A percentile compares a stretch with the other conserved stretches of the same genome.
These are phyloP conservation scores for Euplagia quadripunctaria DNA, from an alignment of 2,888 invertebrate species.

Conservation along the genomic window DNA sequence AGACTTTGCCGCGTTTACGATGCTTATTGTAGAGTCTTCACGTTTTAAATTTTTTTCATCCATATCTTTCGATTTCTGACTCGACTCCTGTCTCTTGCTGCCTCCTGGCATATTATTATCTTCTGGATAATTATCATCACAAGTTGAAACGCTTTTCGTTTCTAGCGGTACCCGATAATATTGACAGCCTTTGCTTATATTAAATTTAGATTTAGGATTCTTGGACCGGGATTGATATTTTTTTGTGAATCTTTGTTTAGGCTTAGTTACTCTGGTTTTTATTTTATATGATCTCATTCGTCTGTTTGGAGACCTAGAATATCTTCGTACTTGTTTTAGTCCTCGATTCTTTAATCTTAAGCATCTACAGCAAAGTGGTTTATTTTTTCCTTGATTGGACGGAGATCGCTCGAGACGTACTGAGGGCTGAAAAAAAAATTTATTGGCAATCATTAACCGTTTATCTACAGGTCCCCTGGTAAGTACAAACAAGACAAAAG, in stretches of 20 bases:
- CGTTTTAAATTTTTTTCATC: conserved; percentile 3
- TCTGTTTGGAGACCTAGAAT: neutral
- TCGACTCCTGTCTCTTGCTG: neutral
- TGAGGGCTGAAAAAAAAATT: conserved; percentile 1
- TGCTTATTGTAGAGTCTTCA: neutral
- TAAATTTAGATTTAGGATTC: conserved; percentile 4
- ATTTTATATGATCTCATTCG: neutral
- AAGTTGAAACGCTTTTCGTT: conserved; percentile 24
- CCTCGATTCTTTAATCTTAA: conserved; percentile 4
- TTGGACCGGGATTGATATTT: neutral
- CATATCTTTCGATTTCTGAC: neutral
- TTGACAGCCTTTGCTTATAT: conserved; percentile 35
- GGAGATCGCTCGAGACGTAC: conserved; percentile 1
- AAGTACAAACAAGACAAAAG: too few species aligned
- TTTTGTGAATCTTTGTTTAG: neutral
- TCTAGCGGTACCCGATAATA: conserved; percentile 13
- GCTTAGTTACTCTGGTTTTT: conserved; percentile 9
- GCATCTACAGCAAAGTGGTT: conserved; percentile 6
- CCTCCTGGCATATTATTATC: neutral
- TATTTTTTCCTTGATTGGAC: neutral
- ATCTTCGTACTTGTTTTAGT: neutral
- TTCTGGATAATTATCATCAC: conserved; percentile 7
- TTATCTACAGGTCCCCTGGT: too few species aligned
- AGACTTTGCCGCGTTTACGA: neutral
- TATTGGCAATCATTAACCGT: neutral